A percentile compares a stretch with the other conserved stretches of the same genome.
These are phyloP conservation scores for Microplitis deprimator DNA, from an alignment of 2,888 invertebrate genomes.

Conservation along the genomic window DNA sequence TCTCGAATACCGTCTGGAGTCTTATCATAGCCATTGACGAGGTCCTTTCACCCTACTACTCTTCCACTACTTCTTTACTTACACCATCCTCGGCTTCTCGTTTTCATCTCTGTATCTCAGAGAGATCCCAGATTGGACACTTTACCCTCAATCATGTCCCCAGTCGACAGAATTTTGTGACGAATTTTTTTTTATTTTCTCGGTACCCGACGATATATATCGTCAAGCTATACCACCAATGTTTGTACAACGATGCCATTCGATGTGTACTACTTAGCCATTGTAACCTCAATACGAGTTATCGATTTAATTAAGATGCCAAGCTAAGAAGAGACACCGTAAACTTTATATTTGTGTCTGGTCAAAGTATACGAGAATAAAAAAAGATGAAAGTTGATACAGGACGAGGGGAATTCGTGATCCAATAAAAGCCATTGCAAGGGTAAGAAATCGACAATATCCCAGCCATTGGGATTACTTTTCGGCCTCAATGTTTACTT, in stretches of 20 bases:
- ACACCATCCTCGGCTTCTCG: not conserved
- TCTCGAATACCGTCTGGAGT: conserved; percentile 31
- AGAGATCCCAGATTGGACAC: not conserved
- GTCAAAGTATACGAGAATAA: conserved; percentile 10
- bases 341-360: not conserved
- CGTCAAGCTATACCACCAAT: conserved; percentile 20
- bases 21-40: conserved; percentile 29
- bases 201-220: not conserved
- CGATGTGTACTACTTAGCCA: conserved; percentile 37
- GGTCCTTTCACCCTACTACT: conserved; percentile 17
- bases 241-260: conserved; percentile 44
- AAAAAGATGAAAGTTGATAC: conserved; percentile 20
- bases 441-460: conserved; percentile 20
- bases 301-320: conserved; percentile 51
- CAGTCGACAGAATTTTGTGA: not conserved
- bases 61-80: conserved; percentile 2
- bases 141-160: not conserved
- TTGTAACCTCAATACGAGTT: conserved; percentile 43
- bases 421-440: conserved; percentile 26
- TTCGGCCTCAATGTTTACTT: conserved; percentile 28
- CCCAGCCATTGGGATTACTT: conserved; percentile 8
- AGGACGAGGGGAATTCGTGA: conserved; percentile 8
- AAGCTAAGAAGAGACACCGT: not conserved
- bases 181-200: not conserved
- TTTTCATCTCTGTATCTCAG: not conserved